Base-by-base conservation (phyloP, 2,797 vertebrate species). In the Chaenodraco wilsoni region DNA sequence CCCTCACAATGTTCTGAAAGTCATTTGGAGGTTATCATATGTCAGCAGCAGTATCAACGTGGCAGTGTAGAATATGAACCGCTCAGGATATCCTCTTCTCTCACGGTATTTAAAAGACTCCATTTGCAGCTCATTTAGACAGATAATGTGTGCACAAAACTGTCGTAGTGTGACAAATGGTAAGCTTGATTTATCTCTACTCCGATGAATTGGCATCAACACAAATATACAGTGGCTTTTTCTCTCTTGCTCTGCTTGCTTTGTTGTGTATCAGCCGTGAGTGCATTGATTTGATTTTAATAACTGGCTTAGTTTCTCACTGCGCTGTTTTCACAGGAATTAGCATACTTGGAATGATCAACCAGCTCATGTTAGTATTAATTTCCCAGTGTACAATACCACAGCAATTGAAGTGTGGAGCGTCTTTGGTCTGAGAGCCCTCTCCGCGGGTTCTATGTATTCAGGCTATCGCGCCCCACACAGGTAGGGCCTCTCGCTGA, bases 381-480 rank as follows among this genome's bases (percentile, higher is more conserved):
- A 58, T 85, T 89, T 82, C 33, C 67, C 44, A 40, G 74, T 37
- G 50, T 72, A 59, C 72, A 67, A 72, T 72, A 65, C 76, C 63
- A 33, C 50, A 70, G 68, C 82, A 69, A 59, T 79, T 82, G 84
- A 78, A 87, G 76, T 80, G 82, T 62, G 61, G 74, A 73, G 83
- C 63, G 74, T 85, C 69, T 91, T 79, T 88, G 87, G 76, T 84
- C 76, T 77, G 74, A 76, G 78, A 85, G 79, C 79, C 83, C 79
- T 82, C 69, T 76, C 51, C 8, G 9, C 83, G 59, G 66, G 73
- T 69, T 89, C 83, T 85, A 85, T 85, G 78, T 86, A 77, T 77
- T 85, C 68, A 75, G 79, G 76, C 83, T 92, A 90, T 91, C 87
- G n/a, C 86, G 66, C 76, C 74, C 65, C 87, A 72, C 76, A 74